These are phyloP conservation scores for Ooceraea biroi DNA, from an alignment of 1,140 invertebrate species.

Conservation along the genomic window DNA sequence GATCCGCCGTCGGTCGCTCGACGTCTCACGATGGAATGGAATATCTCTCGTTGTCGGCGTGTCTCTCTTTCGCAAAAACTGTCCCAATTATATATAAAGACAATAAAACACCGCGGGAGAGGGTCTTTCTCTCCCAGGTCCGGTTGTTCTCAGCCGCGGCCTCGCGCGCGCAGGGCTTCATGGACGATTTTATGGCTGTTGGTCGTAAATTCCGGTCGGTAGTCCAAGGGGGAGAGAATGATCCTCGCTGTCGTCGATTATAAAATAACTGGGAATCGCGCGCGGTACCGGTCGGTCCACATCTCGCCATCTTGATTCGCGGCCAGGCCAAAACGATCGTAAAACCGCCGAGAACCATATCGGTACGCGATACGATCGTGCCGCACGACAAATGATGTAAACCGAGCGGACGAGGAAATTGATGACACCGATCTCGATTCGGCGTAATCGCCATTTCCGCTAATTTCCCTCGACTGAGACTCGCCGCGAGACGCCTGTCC, in stretches of 20 bases:
- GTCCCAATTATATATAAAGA: constrained; percentile 84
- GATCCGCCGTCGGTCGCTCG: constrained; percentile 59
- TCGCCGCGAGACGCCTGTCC: not conserved
- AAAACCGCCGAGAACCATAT: constrained; percentile 37
- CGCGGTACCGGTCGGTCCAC: constrained; percentile 27
- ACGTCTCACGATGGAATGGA: constrained; percentile 60
- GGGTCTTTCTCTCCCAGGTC: constrained; percentile 54
- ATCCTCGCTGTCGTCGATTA: constrained; percentile 79
- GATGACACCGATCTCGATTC: not conserved
- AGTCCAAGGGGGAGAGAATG: constrained; percentile 71
- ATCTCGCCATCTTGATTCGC: constrained; percentile 1
- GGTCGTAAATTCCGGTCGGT: constrained; percentile 83
- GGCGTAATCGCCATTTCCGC: not conserved
- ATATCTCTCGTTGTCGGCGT: constrained; percentile 69
- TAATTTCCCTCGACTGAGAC: not conserved
- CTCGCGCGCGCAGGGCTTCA: constrained; percentile 48
- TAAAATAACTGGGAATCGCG: constrained; percentile 77
- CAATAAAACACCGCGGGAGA: constrained; percentile 79
- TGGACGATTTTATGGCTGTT: constrained; percentile 82
- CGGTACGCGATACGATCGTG: constrained; percentile 9
- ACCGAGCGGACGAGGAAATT: constrained; percentile 8
- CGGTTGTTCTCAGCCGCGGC: constrained; percentile 72
- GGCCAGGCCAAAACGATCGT: constrained; percentile 30
- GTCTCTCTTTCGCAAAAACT: constrained; percentile 75
- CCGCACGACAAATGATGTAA: constrained; percentile 10